Evolutionary conservation across 30 jellyfish, hydroid and myxozoan genomes (phyloP).

Genomic region (Sanderia malayensis): DNA sequence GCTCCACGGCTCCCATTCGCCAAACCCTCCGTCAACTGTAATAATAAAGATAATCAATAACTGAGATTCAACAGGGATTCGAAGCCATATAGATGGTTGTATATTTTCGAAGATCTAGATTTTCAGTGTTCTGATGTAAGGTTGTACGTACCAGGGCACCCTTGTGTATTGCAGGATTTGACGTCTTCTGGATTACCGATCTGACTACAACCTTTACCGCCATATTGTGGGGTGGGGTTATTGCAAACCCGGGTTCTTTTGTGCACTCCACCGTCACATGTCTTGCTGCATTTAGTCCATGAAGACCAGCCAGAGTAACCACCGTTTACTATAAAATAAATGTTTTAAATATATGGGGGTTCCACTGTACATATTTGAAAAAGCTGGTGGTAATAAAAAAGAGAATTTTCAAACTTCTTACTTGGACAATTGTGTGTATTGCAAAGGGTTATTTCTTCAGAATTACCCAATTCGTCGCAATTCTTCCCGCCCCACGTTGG

Average conservation of each 20-base stretch:
- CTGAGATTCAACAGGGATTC: no score
- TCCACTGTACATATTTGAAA: no score
- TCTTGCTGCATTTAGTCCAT: constrained; percentile 43
- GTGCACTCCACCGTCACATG: constrained; percentile 59
- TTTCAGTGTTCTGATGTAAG: no score
- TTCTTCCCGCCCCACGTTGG: constrained; percentile 68
- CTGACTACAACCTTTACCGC: constrained; percentile 36
- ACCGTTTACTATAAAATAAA: constrained; percentile 50
- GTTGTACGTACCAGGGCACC: constrained; percentile 5
- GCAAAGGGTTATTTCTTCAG: background rate
- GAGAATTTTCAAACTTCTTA: no score
- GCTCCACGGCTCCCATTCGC: constrained; percentile 48
- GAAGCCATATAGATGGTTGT: no score
- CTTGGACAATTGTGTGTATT: background rate
- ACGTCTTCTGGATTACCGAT: constrained; percentile 5
- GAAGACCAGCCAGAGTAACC: constrained; percentile 58
- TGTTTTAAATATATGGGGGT: no score
- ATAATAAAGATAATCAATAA: background rate
- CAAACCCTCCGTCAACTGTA: constrained; percentile 44
- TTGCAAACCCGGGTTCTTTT: constrained; percentile 42
- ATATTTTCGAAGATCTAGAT: no score
- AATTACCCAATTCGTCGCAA: constrained; percentile 11
- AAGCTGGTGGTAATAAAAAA: no score
- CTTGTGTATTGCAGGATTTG: background rate
- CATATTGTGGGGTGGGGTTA: constrained; percentile 40